Evolutionary conservation across 1,140 invertebrate species (phyloP), one percentile per base, ranked within the genome.

Genomic region (Papilio xuthus): DNA sequence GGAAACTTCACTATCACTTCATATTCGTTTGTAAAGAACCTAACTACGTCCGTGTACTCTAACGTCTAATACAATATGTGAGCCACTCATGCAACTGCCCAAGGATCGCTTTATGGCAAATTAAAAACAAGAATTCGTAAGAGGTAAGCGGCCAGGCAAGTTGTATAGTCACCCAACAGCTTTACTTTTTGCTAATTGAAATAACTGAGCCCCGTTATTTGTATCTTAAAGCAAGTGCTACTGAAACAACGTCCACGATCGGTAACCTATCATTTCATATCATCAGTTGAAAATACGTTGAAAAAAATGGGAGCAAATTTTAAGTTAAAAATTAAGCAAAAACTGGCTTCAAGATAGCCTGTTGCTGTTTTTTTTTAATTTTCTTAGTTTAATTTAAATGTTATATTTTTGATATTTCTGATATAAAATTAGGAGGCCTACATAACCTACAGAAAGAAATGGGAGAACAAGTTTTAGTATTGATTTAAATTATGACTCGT

Each of bases 141-240:
- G 23, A 63, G 56, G 56, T 23, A 15, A 67, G 26, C 71, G 37
- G n/a, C 69, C 18, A 70, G 69, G 18, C 69, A 42, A 70, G 69
- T 20, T 70, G 69, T 70, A 41, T 41, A 70, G 71, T 73, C 71
- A 73, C 71, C 71, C 23, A 42, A 23, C 71, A 73, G 23, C 71
- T 73, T 73, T 26, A 47, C n/a, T 42, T 73, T 73, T 73, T 47
- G 71, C 71, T 73, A 73, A 73, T 73, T 73, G 37, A 73, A 50
- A 73, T 73, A 44, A 44, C 71, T 23, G 42, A 44, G 41, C 47
- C n/a, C 71, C 42, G 71, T 73, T 73, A 73, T 23, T 32, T 28
- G 4, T 28, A 67, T 28, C 26, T 67, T 67, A 67, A 23, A 67
- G 26, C 60, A 67, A 28, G 60, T 67, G 60, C 23, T 67, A 67